A percentile compares a stretch with the other conserved stretches of the same genome.
These are phyloP conservation scores for Sturmia bella DNA, from an alignment of 2,888 invertebrate genomes.

Conservation along the genomic window DNA sequence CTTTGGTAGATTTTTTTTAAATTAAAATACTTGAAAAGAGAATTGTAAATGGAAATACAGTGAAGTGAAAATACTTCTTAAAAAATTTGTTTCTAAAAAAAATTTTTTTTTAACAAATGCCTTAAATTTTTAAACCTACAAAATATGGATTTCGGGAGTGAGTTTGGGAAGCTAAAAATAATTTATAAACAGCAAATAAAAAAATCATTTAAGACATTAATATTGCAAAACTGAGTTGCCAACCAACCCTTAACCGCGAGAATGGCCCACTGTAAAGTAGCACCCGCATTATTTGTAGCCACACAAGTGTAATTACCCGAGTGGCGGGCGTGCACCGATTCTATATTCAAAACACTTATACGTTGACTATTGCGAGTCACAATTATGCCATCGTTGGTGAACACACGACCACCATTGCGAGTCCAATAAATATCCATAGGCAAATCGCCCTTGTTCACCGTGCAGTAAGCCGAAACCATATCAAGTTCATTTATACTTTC, in stretches of 20 bases:
- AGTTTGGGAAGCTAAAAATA: too few species aligned
- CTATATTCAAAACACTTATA: constrained; percentile 86
- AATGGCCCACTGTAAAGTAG: constrained; percentile 83
- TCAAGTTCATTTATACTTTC: constrained; percentile 86
- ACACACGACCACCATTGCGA: constrained; percentile 81
- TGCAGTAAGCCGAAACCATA: constrained; percentile 86
- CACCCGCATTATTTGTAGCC: constrained; percentile 85
- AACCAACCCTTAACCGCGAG: constrained; percentile 83
- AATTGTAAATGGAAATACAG: too few species aligned
- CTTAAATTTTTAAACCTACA: too few species aligned
- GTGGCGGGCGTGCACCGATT: constrained; percentile 85
- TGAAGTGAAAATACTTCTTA: too few species aligned
- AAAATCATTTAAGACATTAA: neutral
- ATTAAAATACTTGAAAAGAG: too few species aligned
- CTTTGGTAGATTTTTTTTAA: too few species aligned
- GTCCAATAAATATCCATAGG: constrained; percentile 89
- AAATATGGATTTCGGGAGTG: too few species aligned
- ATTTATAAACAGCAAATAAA: neutral
- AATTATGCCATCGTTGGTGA: constrained; percentile 83
- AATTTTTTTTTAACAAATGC: too few species aligned
- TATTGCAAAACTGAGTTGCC: constrained; percentile 1
- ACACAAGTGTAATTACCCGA: constrained; percentile 87
- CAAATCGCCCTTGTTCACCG: constrained; percentile 88
- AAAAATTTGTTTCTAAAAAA: too few species aligned
- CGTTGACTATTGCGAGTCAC: constrained; percentile 72